These are phyloP conservation scores for Camponotus vicinus DNA, from an alignment of 1,140 invertebrate genomes.

Conservation along the genomic window DNA sequence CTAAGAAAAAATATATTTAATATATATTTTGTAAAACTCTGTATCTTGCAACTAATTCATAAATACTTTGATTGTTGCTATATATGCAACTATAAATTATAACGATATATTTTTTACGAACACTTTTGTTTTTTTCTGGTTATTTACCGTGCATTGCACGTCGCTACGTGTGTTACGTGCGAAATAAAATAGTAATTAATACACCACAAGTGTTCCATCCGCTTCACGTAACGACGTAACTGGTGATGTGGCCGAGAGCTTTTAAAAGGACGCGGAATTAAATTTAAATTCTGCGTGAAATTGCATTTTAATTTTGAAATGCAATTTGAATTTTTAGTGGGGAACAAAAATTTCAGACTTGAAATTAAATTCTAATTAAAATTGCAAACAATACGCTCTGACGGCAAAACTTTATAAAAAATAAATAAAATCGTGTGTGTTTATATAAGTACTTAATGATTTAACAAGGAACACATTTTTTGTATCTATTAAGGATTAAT, in stretches of 20 bases:
- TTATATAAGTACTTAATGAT: slow-evolving; percentile 32
- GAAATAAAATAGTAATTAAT: slow-evolving; percentile 64
- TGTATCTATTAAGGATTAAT: slow-evolving; percentile 27
- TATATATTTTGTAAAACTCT: slow-evolving; percentile 9
- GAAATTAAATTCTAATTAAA: slow-evolving; percentile 62
- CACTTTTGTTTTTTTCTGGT: slow-evolving; percentile 47
- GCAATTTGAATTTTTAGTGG: slow-evolving; percentile 61
- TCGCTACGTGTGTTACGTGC: slow-evolving; percentile 53
- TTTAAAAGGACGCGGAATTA: slow-evolving; percentile 60
- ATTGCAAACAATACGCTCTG: slow-evolving; percentile 53
- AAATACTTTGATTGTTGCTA: slow-evolving; percentile 53
- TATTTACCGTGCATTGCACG: slow-evolving; percentile 56
- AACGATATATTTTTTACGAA: slow-evolving; percentile 40
- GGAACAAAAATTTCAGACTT: slow-evolving; percentile 51
- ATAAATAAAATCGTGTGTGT: slow-evolving; percentile 12
- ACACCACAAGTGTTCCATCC: slow-evolving; percentile 64
- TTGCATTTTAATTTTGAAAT: slow-evolving; percentile 64
- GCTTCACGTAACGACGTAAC: slow-evolving; percentile 61
- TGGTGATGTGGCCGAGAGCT: slow-evolving; percentile 57
- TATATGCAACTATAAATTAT: slow-evolving; percentile 3
- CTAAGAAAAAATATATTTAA: background rate
- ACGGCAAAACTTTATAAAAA: slow-evolving; percentile 51
- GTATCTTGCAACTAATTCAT: background rate
- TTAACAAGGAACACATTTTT: slow-evolving; percentile 45
- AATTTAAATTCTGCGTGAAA: slow-evolving; percentile 64